These are phyloP conservation scores for Agrochola lychnidis DNA, from an alignment of 2,888 invertebrate species.

Conservation along the genomic window DNA sequence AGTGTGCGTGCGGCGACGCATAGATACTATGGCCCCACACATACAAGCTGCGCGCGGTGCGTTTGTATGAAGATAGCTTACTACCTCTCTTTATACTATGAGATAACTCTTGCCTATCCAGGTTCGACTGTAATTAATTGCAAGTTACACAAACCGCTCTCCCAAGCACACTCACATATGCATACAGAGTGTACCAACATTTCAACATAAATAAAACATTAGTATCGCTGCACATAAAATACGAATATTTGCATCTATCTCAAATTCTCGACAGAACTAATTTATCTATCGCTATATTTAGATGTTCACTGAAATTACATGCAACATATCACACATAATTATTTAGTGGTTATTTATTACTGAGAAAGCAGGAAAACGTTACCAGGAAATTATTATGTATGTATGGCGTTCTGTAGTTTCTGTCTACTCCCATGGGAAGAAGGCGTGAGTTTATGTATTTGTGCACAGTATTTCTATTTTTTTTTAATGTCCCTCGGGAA, in stretches of 20 bases:
- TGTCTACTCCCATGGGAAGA: neutral
- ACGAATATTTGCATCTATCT: constrained; percentile 29
- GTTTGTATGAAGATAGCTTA: too few relatives aligned
- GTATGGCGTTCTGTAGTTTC: neutral
- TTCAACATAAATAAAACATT: constrained; percentile 38
- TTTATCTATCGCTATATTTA: constrained; percentile 49
- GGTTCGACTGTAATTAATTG: neutral
- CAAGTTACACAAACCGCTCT: constrained; percentile 9
- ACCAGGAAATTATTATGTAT: neutral
- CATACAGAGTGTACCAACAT: neutral
- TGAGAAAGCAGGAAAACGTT: neutral
- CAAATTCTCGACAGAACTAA: constrained; percentile 30
- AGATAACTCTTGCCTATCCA: too few relatives aligned
- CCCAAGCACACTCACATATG: neutral
- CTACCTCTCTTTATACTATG: too few relatives aligned
- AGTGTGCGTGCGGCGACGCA: too few relatives aligned
- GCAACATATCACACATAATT: constrained; percentile 1
- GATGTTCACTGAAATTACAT: constrained; percentile 14
- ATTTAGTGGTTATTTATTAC: neutral
- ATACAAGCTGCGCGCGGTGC: too few relatives aligned
- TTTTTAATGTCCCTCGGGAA: too few relatives aligned
- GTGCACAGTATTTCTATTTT: too few relatives aligned
- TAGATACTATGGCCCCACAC: too few relatives aligned
- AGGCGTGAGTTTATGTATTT: neutral
- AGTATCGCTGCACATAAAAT: constrained; percentile 19